Evolutionary conservation across 2,797 vertebrate species (phyloP), one percentile per base, ranked within the genome.

Genomic region (Eleutherodactylus coqui): DNA sequence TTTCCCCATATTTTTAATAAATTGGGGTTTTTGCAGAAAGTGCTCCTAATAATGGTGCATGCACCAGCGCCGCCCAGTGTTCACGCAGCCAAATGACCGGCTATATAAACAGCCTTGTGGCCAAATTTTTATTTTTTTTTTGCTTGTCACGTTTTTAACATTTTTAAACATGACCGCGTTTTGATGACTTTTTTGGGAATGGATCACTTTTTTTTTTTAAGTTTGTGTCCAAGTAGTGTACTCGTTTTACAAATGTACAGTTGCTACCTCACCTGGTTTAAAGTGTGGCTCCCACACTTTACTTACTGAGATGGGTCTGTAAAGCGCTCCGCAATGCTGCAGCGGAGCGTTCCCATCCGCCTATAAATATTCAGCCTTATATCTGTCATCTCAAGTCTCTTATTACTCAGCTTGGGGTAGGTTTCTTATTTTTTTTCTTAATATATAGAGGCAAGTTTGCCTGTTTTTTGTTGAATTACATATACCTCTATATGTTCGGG

Each of bases 111-210:
- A 17, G 62, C 14, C 19, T 51, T 69, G 62, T 36, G 78, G 78
- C 78, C 43, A 81, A n/a, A 1, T 38, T 49, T 49, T 38, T 32
- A 64, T 34, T 76, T 86, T 6, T 80, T 72, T 70, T 36, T 27
- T 77, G 67, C 49, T n/a, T n/a, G n/a, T n/a, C n/a, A 85, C 24
- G 69, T 81, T 87, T 41, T 34, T n/a, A 70, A 1, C 78, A 89
- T 86, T 89, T n/a, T 86, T 90, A 82, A 89, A 79, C 87, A 79
- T 79, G 72, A 88, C 75, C 83, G 38, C 29, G 8, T 90, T 82
- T 4, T 79, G 83, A 76, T 85, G 78, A 84, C 79, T 89, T n/a
- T n/a, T n/a, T 82, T 86, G 24, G n/a, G 47, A 34, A 62, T 69
- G n/a, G 10, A 5, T 67, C 87, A 10, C 19, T 76, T 10, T 55